Conservation (phyloP, 1,140 invertebrate species). For the Cherax quadricarinatus region DNA sequence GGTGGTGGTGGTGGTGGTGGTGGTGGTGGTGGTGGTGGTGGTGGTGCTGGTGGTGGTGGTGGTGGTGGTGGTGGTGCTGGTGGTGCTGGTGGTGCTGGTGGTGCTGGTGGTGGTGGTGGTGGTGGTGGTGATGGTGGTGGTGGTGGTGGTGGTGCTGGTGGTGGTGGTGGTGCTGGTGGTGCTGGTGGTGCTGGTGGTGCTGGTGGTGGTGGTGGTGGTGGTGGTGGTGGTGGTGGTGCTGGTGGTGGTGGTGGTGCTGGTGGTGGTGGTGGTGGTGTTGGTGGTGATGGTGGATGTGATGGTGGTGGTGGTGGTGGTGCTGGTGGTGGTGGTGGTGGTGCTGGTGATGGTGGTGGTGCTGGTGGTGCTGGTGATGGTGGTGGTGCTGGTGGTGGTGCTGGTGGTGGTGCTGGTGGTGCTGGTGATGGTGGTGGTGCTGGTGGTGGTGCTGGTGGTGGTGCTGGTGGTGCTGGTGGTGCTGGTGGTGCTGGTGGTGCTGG, state of each 20-base stretch:
- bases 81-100: neutral
- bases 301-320: too few relatives aligned
- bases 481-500: neutral
- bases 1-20: constrained; percentile 8
- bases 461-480: neutral
- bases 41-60: neutral
- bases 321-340: too few relatives aligned
- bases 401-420: neutral
- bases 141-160: neutral
- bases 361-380: constrained; percentile 4
- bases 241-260: too few relatives aligned
- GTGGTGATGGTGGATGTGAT: too few relatives aligned
- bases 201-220: constrained; percentile 5
- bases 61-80: constrained; percentile 4
- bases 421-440: constrained; percentile 4
- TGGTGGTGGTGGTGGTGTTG: too few relatives aligned
- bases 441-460: constrained; percentile 4
- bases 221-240: neutral
- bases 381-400: neutral
- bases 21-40: constrained; percentile 9
- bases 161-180: constrained; percentile 13
- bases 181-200: constrained; percentile 9
- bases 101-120: constrained; percentile 4
- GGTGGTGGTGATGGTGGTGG: constrained; percentile 14
- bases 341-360: neutral